These are phyloP conservation scores for Platyscapa corneri DNA, from an alignment of 1,140 invertebrate genomes.

Conservation along the genomic window DNA sequence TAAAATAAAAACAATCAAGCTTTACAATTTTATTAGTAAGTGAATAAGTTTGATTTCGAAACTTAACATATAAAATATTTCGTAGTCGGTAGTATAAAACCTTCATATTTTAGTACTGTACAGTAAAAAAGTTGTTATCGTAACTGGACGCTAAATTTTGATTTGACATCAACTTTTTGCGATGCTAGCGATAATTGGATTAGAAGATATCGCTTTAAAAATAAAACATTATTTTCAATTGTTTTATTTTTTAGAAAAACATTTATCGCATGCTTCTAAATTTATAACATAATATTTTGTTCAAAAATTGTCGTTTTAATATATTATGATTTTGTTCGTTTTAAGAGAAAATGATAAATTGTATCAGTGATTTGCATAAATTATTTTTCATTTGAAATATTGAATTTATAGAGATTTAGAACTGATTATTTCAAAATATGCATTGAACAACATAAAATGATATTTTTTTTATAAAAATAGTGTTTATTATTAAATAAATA, in stretches of 20 bases:
- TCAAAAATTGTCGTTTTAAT: too few relatives aligned
- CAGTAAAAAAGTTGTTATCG: constrained; percentile 27
- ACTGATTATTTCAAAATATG: too few relatives aligned
- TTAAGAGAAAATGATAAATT: too few relatives aligned
- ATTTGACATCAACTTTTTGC: constrained; percentile 34
- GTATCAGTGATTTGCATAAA: too few relatives aligned
- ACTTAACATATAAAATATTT: constrained; percentile 21
- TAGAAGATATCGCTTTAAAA: not conserved
- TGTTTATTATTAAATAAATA: too few relatives aligned
- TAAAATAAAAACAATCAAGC: constrained; percentile 4
- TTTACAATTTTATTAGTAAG: not conserved
- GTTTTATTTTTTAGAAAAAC: not conserved
- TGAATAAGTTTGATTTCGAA: constrained; percentile 42
- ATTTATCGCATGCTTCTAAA: not conserved
- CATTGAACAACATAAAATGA: too few relatives aligned
- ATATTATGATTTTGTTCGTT: too few relatives aligned
- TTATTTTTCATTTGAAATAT: too few relatives aligned
- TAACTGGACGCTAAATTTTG: constrained; percentile 14
- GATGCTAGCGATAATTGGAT: constrained; percentile 19
- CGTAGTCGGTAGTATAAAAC: constrained; percentile 9
- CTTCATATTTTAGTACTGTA: constrained; percentile 32
- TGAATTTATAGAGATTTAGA: too few relatives aligned
- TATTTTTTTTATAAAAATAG: too few relatives aligned
- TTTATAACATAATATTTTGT: not conserved
- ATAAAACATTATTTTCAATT: not conserved